Base-by-base conservation (phyloP, 2,797 vertebrate species). In the Oryzias dopingdopingensis region DNA sequence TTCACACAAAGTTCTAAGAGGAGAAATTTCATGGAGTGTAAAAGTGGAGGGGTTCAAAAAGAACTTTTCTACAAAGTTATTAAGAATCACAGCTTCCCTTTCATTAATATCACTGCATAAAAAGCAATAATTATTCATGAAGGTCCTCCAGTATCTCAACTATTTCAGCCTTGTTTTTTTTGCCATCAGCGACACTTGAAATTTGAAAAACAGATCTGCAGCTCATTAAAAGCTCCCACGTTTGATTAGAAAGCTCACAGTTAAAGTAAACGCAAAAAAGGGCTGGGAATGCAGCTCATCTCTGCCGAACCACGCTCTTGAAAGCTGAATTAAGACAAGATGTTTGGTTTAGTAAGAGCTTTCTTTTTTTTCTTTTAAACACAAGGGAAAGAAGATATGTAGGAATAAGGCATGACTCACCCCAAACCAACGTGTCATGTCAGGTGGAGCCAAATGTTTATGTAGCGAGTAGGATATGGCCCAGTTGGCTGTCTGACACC, bases 391-490 rank as follows among this genome's bases (percentile, higher is more conserved):
- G n/a, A 56, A 73, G 58, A 69, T 70, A 26, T 17, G 48, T 42
- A 46, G 43, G 53, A 63, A 43, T 13, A 32, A 57, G 48, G 45
- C n/a, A 29, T 76, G 81, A 86, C 56, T 86, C 85, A 74, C 52
- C n/a, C 47, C 62, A 61, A 77, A 66, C 77, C 72, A 71, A 47
- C 71, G 60, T 55, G 74, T 67, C 49, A 62, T 5, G 61, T 73
- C 73, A 83, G 72, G 80, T 62, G 72, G 52, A 72, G 64, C 55
- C 67, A 56, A 60, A 67, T 77, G 72, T 75, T 77, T 69, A 58
- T 45, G 70, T 49, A 50, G 32, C 59, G 77, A 71, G 63, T 56
- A 52, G 67, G 67, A 52, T 67, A 59, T 62, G 56, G 63, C 61
- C 48, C 50, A 24, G 60, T 41, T 18, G 59, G 26, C 42, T 6